phyloP scores from a whole-genome alignment of 2,888 invertebrate species.

The Lepetodrilus schrolli region DNA sequence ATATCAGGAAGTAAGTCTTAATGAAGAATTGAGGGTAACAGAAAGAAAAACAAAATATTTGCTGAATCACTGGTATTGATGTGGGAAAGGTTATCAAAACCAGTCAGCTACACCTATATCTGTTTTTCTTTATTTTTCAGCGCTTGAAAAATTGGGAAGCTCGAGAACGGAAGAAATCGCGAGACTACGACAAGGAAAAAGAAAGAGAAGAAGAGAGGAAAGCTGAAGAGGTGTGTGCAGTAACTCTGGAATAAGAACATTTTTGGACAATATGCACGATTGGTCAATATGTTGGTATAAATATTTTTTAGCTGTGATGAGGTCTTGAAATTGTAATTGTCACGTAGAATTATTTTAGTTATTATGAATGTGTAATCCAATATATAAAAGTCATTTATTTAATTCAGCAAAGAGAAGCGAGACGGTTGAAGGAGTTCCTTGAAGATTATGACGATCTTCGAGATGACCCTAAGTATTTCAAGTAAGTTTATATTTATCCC shows the following conservation, averaged over 20 bases:
- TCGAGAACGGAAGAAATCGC: conserved; percentile 77
- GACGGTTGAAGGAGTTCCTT: conserved; percentile 94
- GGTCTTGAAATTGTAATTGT: not conserved
- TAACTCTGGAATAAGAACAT: not conserved
- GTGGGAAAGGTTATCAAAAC: no score
- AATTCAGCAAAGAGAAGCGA: conserved; percentile 88
- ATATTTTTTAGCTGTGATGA: no score
- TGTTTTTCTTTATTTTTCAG: conserved; percentile 72
- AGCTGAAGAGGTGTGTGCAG: conserved; percentile 81
- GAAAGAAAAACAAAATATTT: no score
- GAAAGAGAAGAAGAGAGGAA: conserved; percentile 89
- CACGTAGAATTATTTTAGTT: not conserved
- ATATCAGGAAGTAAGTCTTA: conserved; percentile 88
- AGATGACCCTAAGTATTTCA: conserved; percentile 97
- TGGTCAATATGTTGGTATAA: not conserved
- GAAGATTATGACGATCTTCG: conserved; percentile 99
- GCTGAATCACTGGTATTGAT: no score
- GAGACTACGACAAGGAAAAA: conserved; percentile 91
- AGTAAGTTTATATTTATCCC: conserved; percentile 81
- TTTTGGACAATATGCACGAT: not conserved
- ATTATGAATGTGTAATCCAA: not conserved
- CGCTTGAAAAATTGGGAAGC: conserved; percentile 78
- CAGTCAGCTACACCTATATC: no score
- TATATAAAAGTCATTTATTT: not conserved
- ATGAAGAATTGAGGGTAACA: no score